Base-by-base conservation (phyloP, 2,888 invertebrate genomes). In the Cephus sareptanus region DNA sequence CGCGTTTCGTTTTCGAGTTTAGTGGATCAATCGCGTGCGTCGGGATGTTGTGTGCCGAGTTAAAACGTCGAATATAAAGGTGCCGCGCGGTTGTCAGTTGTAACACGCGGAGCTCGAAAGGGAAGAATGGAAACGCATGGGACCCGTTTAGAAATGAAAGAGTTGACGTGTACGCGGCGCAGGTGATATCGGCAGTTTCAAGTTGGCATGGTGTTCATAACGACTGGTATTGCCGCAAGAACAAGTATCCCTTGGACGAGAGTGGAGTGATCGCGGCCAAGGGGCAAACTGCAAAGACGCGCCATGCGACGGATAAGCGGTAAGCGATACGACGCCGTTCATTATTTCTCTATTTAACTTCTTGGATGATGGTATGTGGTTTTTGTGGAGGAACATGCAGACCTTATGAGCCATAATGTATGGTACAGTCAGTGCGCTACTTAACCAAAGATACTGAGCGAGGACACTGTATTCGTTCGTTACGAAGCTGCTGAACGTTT, bases 261-360 rank as follows among this genome's bases (percentile, higher is more conserved):
- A 79, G 77, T 12, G 77, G 73, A 71, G 71, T 80, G 34, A 34
- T n/a, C 31, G 68, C 40, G 37, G 75, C 76, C 76, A 78, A 76
- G 79, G 77, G 76, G 80, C 79, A 35, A 35, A 12, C 35, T 35
- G 35, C 35, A 79, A 83, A 81, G 83, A 79, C 78, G 82, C 86
- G 87, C 86, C 87, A 90, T 90, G 90, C 89, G 90, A 85, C 88
- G 90, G 82, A 90, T 90, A 83, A 90, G 90, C 86, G 90, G 90
- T 90, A 87, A 90, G 90, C 4, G 9, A 56, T 56, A 23, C 56
- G 56, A 56, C 56, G 56, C 56, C 56, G 23, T 56, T 56, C 56
- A 0, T 56, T 23, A 2, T 56, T 56, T 56, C 56, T 56, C 56
- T 23, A 15, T 56, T 56, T 9, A 56, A 56, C 9, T 56, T 56